Base-by-base conservation (phyloP, 2,888 invertebrate species). In the Zygogramma bicolorata region DNA sequence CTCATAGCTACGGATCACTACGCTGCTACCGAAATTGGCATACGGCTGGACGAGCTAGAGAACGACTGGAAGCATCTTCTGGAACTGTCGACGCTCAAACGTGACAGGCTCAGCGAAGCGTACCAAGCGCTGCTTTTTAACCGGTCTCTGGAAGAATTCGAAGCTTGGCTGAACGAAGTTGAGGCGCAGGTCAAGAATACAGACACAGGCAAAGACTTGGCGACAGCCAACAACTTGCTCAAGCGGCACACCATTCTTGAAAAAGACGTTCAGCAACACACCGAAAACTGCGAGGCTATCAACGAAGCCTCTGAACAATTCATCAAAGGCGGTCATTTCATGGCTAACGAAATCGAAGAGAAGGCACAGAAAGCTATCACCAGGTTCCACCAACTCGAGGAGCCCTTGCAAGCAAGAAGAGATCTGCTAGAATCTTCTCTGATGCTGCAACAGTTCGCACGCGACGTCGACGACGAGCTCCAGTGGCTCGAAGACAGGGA, bases 361-460 rank as follows among this genome's bases (percentile, higher is more conserved):
- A 90, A 93, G 73, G 93, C 96, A 0, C 89, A 91, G 78, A 86
- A 89, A 3, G 90, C 91, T 1, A 91, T 92, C n/a, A 91, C 91
- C 71, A 87, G 92, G 80, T 90, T 85, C 77, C 83, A 85, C 74
- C 82, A 85, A 75, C 88, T 98, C 8, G 93, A 94, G 81, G 97
- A 97, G 85, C 98, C 98, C 0, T 93, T 97, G 86, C 95, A 96
- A 85, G 96, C 96, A 75, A 90, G 97, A 0, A 90, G 96, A 42
- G 98, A 98, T 82, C 96, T 97, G 85, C 88, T 99, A 40, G 96
- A 97, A 83, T 98, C 98, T 77, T 96, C 98, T 0, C 91, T 93
- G 2, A 88, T 94, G 58, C 88, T 98, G 76, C 97, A 97, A 84
- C 94, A 97, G 83, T 97, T 97, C 89, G 90, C 94, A 58, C 89